phyloP scores from a whole-genome alignment of 2,113 vertebrate species.

The Nymphicus hollandicus region DNA sequence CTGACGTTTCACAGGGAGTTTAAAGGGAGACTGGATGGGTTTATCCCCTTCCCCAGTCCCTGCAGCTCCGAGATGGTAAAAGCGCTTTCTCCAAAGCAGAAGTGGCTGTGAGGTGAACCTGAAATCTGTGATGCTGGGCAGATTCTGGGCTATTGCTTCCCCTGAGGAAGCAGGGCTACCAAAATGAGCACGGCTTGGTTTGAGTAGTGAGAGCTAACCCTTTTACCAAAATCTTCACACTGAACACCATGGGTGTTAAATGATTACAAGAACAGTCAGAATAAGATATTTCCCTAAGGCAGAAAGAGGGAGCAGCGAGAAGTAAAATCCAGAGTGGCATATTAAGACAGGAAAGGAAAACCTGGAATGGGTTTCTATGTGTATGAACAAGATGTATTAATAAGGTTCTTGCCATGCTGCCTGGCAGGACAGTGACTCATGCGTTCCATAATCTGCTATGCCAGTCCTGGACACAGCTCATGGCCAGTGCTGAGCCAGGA shows the following conservation, averaged over 20 bases:
- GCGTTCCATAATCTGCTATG: background rate
- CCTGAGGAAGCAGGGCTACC: background rate
- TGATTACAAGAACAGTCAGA: background rate
- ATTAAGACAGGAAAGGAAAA: background rate
- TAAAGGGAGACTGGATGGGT: background rate
- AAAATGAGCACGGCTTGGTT: background rate
- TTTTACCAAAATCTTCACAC: background rate
- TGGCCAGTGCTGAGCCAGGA: background rate
- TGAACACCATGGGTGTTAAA: background rate
- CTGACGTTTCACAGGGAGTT: background rate
- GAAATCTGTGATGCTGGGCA: background rate
- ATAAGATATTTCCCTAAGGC: background rate
- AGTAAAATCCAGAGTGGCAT: background rate
- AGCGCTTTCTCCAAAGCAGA: background rate
- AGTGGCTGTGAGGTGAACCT: background rate
- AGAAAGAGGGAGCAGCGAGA: background rate
- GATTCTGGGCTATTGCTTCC: background rate
- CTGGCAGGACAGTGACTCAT: background rate
- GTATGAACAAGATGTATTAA: background rate
- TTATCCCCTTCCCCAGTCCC: accelerated
- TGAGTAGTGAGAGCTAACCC: background rate
- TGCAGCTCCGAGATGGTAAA: background rate
- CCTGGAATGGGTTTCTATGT: background rate
- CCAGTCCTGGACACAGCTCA: background rate
- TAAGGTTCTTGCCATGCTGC: background rate